Evolutionary conservation across 2,797 vertebrate genomes (phyloP).

Genomic region (Oreortyx pictus): DNA sequence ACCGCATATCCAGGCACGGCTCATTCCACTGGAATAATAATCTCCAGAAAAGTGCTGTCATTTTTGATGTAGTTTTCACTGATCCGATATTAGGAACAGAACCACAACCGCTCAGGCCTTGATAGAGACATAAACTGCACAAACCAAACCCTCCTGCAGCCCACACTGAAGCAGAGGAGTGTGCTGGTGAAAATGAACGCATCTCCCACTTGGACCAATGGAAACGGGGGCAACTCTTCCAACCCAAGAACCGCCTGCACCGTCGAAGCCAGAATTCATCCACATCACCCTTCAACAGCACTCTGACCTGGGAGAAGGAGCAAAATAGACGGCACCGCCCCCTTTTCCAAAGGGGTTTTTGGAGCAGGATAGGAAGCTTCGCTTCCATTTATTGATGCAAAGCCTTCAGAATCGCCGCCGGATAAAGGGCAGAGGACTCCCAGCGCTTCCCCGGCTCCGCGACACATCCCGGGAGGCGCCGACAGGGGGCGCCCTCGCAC

Average conservation of each 20-base stretch:
- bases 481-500: slow-evolving; percentile 85
- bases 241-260: rapidly evolving
- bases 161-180: neutral
- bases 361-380: neutral
- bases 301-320: rapidly evolving
- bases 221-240: neutral
- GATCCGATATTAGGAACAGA: neutral
- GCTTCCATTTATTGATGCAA: neutral
- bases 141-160: neutral
- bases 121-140: neutral
- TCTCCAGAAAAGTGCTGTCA: neutral
- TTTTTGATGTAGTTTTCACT: neutral
- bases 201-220: rapidly evolving
- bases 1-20: neutral
- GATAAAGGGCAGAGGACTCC: no score
- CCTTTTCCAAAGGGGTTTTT: neutral
- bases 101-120: neutral
- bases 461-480: slow-evolving; percentile 25
- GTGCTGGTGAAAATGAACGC: neutral
- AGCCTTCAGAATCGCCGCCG: neutral
- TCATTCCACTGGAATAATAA: neutral
- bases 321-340: rapidly evolving
- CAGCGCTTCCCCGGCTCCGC: neutral
- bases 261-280: neutral
- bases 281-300: rapidly evolving